phyloP scores from a whole-genome alignment of 2,888 invertebrate genomes.

The Portevinia maculata region DNA sequence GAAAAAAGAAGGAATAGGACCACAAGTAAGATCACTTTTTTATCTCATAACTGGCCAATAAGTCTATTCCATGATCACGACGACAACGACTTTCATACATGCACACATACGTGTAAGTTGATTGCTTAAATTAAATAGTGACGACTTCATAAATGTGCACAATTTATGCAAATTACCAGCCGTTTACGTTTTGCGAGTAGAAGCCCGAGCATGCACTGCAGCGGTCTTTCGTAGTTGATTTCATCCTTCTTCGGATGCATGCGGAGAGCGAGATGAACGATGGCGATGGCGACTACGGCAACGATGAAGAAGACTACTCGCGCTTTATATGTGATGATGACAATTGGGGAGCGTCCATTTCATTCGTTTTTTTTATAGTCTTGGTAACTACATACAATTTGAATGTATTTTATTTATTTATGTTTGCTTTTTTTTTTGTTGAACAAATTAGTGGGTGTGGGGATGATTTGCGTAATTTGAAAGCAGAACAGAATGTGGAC shows the following conservation, averaged over 20 bases:
- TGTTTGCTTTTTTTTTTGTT: constrained; percentile 22
- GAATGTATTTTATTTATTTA: too few relatives aligned
- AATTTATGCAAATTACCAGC: constrained; percentile 73
- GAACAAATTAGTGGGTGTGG: constrained; percentile 68
- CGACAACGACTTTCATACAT: constrained; percentile 12
- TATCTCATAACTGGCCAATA: constrained; percentile 53
- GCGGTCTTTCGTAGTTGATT: constrained; percentile 33
- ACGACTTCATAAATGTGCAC: constrained; percentile 74
- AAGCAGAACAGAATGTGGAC: constrained; percentile 50
- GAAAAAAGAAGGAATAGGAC: constrained; percentile 14
- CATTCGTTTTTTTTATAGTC: constrained; percentile 18
- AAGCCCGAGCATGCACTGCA: constrained; percentile 55
- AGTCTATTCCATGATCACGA: constrained; percentile 48
- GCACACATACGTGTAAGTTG: constrained; percentile 58
- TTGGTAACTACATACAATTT: constrained; percentile 1
- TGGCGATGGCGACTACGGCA: constrained; percentile 2
- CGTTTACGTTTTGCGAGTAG: constrained; percentile 64
- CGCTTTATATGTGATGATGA: constrained; percentile 30
- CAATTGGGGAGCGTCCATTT: constrained; percentile 62
- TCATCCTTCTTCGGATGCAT: not conserved
- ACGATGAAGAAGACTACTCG: constrained; percentile 24
- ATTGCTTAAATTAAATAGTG: constrained; percentile 74
- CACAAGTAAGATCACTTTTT: constrained; percentile 43
- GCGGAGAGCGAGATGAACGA: constrained; percentile 40
- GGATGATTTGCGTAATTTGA: constrained; percentile 71